Evolutionary conservation across 1,140 invertebrate species (phyloP), one percentile per base, ranked within the genome.

Genomic region (Hylyphantes graminicola): DNA sequence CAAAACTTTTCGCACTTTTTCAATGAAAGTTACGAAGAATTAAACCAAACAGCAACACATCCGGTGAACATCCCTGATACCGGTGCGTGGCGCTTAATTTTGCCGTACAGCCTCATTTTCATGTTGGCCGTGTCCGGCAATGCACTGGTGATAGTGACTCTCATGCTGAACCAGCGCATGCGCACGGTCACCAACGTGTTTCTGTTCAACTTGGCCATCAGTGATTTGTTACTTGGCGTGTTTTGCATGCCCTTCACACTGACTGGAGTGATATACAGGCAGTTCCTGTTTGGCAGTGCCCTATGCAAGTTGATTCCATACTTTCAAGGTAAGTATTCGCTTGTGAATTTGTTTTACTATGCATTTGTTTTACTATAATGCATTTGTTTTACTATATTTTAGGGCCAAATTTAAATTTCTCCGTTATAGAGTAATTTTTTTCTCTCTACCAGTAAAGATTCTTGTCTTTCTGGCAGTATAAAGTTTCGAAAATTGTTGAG

Each of bases 231-330:
- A 6, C 91, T 96, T 55, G 95, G 95, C 7, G 94, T 96, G 0
- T 94, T 96, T 87, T 96, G 95, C 87, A 93, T 96, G 91, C 95
- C 96, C 0, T 95, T 97, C 86, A 96, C 95, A 0, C 90, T 97
- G 15, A 93, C 96, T 7, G 95, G 95, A 5, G 93, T 95, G 48
- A 90, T 96, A n/a, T 91, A 96, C 84, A 91, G 93, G 87, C 93
- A 95, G 88, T 97, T 97, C 88, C 92, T 96, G 63, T 97, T 97
- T 86, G 95, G 96, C 3, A 91, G 92, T 21, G 89, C 92, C 0
- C 93, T 97, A 90, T 97, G 95, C 90, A 94, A 95, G 87, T 89
- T 96, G 15, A 95, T 96, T 86, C 93, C 95, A 0, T 96, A 95
- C 89, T 92, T 96, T 72, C 95, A 96, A 93, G 94, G 94, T 96